A percentile compares a stretch with the other conserved stretches of the same genome.
These are phyloP conservation scores for Phania funesta DNA, from an alignment of 2,888 invertebrate species.

Conservation along the genomic window DNA sequence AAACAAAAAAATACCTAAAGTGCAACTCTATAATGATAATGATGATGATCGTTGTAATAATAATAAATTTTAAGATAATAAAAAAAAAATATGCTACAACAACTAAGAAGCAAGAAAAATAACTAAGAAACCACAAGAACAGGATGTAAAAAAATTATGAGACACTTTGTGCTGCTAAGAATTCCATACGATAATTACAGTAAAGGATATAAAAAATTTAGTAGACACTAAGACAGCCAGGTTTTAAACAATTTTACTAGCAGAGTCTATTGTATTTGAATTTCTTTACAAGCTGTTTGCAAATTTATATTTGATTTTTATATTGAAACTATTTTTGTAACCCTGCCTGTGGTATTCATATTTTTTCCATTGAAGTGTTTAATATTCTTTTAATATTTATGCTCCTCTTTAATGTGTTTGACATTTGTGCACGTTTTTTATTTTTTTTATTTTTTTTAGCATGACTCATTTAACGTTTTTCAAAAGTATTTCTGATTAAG, in stretches of 20 bases:
- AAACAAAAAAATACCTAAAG: conserved; percentile 4
- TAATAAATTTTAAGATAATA: conserved; percentile 49
- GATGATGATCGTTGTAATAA: conserved; percentile 53
- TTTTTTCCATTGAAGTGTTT: background rate
- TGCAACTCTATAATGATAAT: conserved; percentile 51
- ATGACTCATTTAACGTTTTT: conserved; percentile 39
- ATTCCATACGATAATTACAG: conserved; percentile 18
- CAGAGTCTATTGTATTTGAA: background rate
- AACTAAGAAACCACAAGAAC: conserved; percentile 44
- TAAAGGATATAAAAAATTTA: background rate
- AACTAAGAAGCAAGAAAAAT: background rate
- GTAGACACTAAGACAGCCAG: background rate
- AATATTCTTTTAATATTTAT: conserved; percentile 38
- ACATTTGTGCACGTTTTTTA: background rate
- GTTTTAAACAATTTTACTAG: background rate
- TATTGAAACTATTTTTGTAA: background rate
- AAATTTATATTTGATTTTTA: background rate
- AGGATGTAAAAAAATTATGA: conserved; percentile 58
- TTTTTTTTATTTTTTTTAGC: background rate
- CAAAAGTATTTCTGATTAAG: conserved; percentile 1
- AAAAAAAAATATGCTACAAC: background rate
- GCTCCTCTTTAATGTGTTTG: background rate
- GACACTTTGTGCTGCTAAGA: conserved; percentile 29
- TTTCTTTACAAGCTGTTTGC: background rate
- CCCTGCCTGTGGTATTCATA: background rate